Conservation (phyloP, 1,140 invertebrate species). For the Cyphomyrmex costatus region DNA sequence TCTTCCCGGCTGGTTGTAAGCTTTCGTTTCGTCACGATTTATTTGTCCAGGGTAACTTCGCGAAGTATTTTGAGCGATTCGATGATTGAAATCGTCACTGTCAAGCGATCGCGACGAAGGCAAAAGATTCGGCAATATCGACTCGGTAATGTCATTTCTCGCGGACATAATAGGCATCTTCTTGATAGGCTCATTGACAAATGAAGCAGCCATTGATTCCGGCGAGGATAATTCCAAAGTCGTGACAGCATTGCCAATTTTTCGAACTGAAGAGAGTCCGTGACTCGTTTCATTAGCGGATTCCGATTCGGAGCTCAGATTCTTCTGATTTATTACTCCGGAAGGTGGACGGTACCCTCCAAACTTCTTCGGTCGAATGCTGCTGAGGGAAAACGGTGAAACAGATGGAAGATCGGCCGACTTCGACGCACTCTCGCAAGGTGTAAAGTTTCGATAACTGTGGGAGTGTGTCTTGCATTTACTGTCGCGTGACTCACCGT, state of each 20-base stretch:
- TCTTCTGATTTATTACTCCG: constrained; percentile 64
- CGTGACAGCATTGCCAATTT: neutral
- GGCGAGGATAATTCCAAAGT: constrained; percentile 33
- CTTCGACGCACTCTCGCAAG: neutral
- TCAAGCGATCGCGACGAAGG: constrained; percentile 34
- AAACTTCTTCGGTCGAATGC: constrained; percentile 40
- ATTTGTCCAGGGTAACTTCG: neutral
- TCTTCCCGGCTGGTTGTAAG: neutral
- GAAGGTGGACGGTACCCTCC: constrained; percentile 52
- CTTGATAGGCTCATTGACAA: neutral
- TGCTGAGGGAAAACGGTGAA: constrained; percentile 6
- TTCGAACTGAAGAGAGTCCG: neutral
- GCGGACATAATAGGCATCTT: constrained; percentile 21
- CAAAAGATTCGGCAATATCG: constrained; percentile 13
- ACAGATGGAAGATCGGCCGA: constrained; percentile 23
- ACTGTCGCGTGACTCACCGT: neutral
- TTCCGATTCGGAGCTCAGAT: constrained; percentile 73
- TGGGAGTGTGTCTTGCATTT: neutral
- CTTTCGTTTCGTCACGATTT: neutral
- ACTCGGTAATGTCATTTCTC: neutral
- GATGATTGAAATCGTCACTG: neutral
- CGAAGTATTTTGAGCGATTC: neutral
- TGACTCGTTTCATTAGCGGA: constrained; percentile 34
- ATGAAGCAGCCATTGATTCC: neutral
- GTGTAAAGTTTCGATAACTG: neutral